Evolutionary conservation across 2,113 vertebrate genomes (phyloP).

Genomic region (Tachysurus vachellii): DNA sequence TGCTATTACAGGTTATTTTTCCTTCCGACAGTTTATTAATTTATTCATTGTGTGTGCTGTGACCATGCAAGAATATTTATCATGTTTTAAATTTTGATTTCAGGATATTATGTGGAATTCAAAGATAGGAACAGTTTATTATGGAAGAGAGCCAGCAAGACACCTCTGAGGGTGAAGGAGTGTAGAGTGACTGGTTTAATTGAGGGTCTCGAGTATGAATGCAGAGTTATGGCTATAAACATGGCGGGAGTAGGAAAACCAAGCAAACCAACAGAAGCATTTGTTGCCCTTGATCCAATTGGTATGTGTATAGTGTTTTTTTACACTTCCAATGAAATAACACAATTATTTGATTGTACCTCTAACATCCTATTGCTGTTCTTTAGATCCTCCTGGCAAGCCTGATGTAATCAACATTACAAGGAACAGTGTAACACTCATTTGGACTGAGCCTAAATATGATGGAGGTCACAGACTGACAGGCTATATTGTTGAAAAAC

Average conservation of each 20-base stretch:
- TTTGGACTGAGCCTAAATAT: conserved; percentile 96
- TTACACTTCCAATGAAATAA: neutral
- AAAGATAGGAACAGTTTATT: conserved; percentile 97
- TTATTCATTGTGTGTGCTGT: neutral
- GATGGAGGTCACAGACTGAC: conserved; percentile 94
- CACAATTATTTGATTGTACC: neutral
- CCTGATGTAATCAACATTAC: conserved; percentile 95
- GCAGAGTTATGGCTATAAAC: conserved; percentile 97
- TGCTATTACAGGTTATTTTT: conserved; percentile 87
- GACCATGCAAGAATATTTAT: neutral
- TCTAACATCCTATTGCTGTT: conserved; percentile 24
- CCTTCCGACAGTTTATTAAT: neutral
- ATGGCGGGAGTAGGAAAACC: conserved; percentile 92
- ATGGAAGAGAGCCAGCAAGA: conserved; percentile 93
- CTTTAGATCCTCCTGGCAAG: conserved; percentile 94
- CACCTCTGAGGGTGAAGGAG: conserved; percentile 91
- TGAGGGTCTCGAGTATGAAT: conserved; percentile 97
- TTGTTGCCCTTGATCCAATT: conserved; percentile 94
- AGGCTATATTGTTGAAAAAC: conserved; percentile 94
- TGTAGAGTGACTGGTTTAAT: conserved; percentile 91
- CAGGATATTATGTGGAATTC: conserved; percentile 93
- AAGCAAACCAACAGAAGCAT: conserved; percentile 86
- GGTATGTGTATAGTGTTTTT: conserved; percentile 74
- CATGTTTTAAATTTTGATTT: conserved; percentile 16
- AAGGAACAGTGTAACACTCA: conserved; percentile 88